A percentile compares a stretch with the other conserved stretches of the same genome.
Conservation (phyloP, 2,888 invertebrate species). For the Desoria tigrina region DNA sequence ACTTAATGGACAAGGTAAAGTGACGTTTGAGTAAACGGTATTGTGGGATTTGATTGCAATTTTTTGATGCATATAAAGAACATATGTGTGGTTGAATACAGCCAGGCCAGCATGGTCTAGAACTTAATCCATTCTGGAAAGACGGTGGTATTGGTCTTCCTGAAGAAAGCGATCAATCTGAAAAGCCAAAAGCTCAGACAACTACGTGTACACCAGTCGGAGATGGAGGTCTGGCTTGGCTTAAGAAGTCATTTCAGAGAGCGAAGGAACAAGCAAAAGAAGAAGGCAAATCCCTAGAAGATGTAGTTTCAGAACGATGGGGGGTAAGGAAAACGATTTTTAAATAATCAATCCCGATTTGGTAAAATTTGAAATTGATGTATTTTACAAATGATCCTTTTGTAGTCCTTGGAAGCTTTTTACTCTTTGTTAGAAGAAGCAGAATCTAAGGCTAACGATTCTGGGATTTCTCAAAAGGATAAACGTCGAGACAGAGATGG, state of each 20-base stretch:
- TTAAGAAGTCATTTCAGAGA: constrained; percentile 61
- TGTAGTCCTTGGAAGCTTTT: constrained; percentile 62
- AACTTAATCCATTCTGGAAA: constrained; percentile 92
- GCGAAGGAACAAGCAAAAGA: constrained; percentile 63
- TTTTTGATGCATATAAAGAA: too few relatives aligned
- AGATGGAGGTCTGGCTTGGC: constrained; percentile 62
- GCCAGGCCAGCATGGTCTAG: constrained; percentile 71
- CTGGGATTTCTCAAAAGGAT: too few relatives aligned
- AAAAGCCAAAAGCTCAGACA: constrained; percentile 14
- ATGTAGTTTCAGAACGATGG: constrained; percentile 64
- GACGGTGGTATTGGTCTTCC: constrained; percentile 84
- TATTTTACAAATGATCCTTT: constrained; percentile 27
- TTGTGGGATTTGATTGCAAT: too few relatives aligned
- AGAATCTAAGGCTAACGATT: constrained; percentile 55
- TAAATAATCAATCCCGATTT: too few relatives aligned
- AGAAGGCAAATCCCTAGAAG: constrained; percentile 61
- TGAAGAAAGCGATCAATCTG: constrained; percentile 35
- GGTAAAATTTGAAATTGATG: neutral
- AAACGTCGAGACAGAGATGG: constrained; percentile 7
- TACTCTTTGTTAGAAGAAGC: constrained; percentile 61
- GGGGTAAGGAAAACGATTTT: constrained; percentile 61
- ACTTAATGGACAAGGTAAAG: constrained; percentile 45
- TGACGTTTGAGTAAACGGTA: too few relatives aligned
- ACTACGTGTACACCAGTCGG: constrained; percentile 58
- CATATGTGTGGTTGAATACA: constrained; percentile 54